These are phyloP conservation scores for Garra rufa DNA, from an alignment of 2,113 vertebrate genomes.

Conservation along the genomic window DNA sequence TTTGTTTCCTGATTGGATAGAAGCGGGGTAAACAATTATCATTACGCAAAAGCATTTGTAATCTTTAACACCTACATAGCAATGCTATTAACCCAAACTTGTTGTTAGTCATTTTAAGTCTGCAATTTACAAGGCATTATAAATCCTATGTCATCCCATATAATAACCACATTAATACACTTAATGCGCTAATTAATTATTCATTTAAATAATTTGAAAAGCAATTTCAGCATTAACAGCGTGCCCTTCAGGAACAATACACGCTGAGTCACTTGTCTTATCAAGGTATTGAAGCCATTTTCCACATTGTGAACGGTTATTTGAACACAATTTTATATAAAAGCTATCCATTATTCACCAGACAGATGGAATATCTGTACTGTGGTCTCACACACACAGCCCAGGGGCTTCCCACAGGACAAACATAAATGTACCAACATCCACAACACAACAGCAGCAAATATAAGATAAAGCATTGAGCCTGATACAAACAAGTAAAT, in stretches of 20 bases:
- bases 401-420: not conserved
- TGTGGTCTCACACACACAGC: not conserved
- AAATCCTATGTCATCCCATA: not conserved
- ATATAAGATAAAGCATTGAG: not conserved
- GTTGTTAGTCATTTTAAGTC: not conserved
- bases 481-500: not conserved
- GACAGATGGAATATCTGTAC: not conserved
- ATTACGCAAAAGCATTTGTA: not conserved
- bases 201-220: constrained; percentile 15
- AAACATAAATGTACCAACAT: not conserved
- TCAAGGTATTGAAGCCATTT: not conserved
- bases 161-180: constrained; percentile 5
- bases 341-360: not conserved
- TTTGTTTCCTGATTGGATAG: not conserved
- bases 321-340: not conserved
- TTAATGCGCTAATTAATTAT: constrained; percentile 1
- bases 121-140: constrained; percentile 14
- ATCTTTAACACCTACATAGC: not conserved
- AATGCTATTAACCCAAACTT: not conserved
- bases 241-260: constrained; percentile 17
- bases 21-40: not conserved
- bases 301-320: not conserved
- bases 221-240: constrained; percentile 14
- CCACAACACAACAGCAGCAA: not conserved
- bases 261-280: constrained; percentile 5